Percentiles rank a stretch among this genome's conserved stretches.
Conservation (phyloP, 2,888 invertebrate species). For the Xestoiulus laeticollis region DNA sequence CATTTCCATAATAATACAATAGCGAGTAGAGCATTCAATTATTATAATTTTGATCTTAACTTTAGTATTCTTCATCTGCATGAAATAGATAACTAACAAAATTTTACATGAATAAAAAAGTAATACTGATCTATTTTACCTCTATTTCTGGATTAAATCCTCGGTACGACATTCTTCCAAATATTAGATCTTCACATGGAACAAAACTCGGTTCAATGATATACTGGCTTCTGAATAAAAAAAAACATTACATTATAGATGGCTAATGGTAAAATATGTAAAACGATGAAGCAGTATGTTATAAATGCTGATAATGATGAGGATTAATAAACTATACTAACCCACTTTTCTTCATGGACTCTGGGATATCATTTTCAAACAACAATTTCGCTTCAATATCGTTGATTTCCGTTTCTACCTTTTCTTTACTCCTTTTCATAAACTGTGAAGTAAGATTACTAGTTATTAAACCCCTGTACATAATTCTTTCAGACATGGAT, state of each 20-base stretch:
- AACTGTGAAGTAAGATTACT: slow-evolving; percentile 21
- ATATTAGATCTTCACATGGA: slow-evolving; percentile 79
- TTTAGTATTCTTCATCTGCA: no score
- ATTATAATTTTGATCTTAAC: no score
- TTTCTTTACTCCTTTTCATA: slow-evolving; percentile 49
- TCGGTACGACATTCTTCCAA: slow-evolving; percentile 87
- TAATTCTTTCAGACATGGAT: no score
- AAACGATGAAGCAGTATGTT: no score
- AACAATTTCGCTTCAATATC: not conserved
- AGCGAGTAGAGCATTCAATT: no score
- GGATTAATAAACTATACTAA: slow-evolving; percentile 34
- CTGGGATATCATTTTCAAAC: slow-evolving; percentile 5
- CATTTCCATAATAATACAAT: no score
- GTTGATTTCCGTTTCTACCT: not conserved
- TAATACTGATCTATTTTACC: slow-evolving; percentile 58
- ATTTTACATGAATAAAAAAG: not conserved
- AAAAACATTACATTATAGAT: slow-evolving; percentile 39
- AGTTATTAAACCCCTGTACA: no score
- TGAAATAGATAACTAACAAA: no score
- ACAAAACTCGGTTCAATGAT: slow-evolving; percentile 79
- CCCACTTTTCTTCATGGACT: slow-evolving; percentile 3
- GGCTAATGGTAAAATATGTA: no score
- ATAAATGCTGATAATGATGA: no score
- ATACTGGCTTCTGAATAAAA: slow-evolving; percentile 67
- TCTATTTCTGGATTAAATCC: slow-evolving; percentile 95